These are phyloP conservation scores for Calephelis perditalis DNA, from an alignment of 2,888 invertebrate species.

Conservation along the genomic window DNA sequence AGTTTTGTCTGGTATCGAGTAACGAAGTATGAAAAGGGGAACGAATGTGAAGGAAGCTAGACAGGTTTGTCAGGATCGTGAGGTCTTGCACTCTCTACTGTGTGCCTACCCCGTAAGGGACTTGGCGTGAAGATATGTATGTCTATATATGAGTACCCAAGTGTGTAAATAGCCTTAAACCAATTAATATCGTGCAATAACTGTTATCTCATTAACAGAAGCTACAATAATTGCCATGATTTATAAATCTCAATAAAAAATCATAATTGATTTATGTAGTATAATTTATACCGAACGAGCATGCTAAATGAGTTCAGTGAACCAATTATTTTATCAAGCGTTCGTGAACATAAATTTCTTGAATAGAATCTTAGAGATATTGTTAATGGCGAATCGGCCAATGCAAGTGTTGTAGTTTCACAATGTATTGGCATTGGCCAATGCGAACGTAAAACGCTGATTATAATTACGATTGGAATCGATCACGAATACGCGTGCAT, in stretches of 20 bases:
- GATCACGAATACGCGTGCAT: slow-evolving; percentile 19
- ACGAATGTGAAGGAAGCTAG: too few relatives aligned
- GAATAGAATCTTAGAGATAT: slow-evolving; percentile 27
- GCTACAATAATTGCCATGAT: background rate
- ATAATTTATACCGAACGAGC: slow-evolving; percentile 15
- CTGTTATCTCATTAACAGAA: background rate
- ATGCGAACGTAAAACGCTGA: slow-evolving; percentile 31
- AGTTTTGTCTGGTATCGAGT: too few relatives aligned
- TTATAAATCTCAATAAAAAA: slow-evolving; percentile 11
- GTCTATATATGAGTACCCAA: too few relatives aligned
- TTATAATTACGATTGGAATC: slow-evolving; percentile 26
- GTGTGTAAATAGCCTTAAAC: too few relatives aligned
- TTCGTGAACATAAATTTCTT: slow-evolving; percentile 23
- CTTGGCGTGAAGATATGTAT: too few relatives aligned
- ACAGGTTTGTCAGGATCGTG: too few relatives aligned
- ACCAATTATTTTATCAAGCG: slow-evolving; percentile 24
- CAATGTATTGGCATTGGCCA: slow-evolving; percentile 26
- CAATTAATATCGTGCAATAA: too few relatives aligned
- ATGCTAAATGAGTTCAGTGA: slow-evolving; percentile 23
- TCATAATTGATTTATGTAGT: background rate
- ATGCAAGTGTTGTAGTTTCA: slow-evolving; percentile 26
- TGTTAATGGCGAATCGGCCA: slow-evolving; percentile 23
- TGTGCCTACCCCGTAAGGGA: too few relatives aligned
- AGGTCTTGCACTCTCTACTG: too few relatives aligned
- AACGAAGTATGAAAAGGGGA: too few relatives aligned